phyloP scores from a whole-genome alignment of 2,888 invertebrate species.

The Cordylochernes scorpioides region DNA sequence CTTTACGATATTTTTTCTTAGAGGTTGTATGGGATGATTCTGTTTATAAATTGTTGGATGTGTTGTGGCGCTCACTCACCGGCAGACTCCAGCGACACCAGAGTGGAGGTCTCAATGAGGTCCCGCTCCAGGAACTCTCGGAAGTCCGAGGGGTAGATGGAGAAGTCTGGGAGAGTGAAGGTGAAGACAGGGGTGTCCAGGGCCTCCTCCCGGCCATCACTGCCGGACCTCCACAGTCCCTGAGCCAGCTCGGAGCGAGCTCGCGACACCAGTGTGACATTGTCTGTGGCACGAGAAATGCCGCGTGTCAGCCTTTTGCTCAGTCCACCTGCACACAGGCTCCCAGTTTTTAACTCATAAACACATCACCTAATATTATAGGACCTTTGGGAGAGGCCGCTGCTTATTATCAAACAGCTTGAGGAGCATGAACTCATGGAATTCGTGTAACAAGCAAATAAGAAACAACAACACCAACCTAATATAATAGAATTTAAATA shows the following conservation, averaged over 20 bases:
- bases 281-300: slow-evolving; percentile 50
- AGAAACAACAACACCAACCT: too few relatives aligned
- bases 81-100: slow-evolving; percentile 47
- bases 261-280: slow-evolving; percentile 43
- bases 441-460: too few relatives aligned
- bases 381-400: too few relatives aligned
- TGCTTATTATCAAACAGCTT: too few relatives aligned
- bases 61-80: slow-evolving; percentile 21
- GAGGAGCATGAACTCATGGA: too few relatives aligned
- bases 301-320: slow-evolving; percentile 30
- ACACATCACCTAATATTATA: too few relatives aligned
- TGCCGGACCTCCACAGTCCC: slow-evolving; percentile 16
- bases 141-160: slow-evolving; percentile 38
- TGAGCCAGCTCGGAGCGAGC: slow-evolving; percentile 35
- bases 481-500: too few relatives aligned
- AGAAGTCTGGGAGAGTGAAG: slow-evolving; percentile 47
- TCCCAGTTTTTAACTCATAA: too few relatives aligned
- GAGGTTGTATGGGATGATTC: too few relatives aligned
- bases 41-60: too few relatives aligned
- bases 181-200: slow-evolving; percentile 35
- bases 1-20: too few relatives aligned
- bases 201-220: slow-evolving; percentile 16
- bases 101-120: slow-evolving; percentile 49
- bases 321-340: too few relatives aligned
- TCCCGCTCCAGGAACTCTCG: slow-evolving; percentile 50